Conservation (phyloP, 2,113 vertebrate species). For the Atherinomorus stipes region DNA sequence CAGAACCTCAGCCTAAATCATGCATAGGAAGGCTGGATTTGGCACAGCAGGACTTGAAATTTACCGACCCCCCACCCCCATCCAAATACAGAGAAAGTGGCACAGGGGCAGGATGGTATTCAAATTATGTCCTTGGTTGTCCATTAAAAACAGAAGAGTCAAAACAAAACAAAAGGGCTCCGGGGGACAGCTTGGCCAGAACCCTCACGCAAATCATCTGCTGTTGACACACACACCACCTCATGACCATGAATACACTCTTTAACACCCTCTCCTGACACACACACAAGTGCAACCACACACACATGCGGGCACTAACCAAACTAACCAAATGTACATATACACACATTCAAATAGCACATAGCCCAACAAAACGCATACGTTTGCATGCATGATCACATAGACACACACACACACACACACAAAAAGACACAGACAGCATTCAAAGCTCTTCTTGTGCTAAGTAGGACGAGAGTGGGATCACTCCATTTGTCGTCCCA, state of each 20-base stretch:
- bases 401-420: constrained; percentile 2
- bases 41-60: constrained; percentile 19
- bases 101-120: constrained; percentile 52
- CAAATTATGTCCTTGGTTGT: constrained; percentile 68
- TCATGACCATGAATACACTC: constrained; percentile 70
- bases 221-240: constrained; percentile 73
- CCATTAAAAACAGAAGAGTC: constrained; percentile 70
- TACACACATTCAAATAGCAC: constrained; percentile 69
- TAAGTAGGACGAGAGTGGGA: constrained; percentile 73
- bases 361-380: constrained; percentile 47
- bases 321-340: constrained; percentile 62
- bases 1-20: not conserved
- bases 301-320: constrained; percentile 40
- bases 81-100: constrained; percentile 42
- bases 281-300: constrained; percentile 12
- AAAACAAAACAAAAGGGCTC: constrained; percentile 72
- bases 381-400: constrained; percentile 61
- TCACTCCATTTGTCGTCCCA: constrained; percentile 76
- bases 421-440: constrained; percentile 39
- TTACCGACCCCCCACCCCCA: not conserved
- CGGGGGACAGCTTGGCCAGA: constrained; percentile 59
- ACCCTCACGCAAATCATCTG: constrained; percentile 75
- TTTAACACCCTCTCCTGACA: constrained; percentile 53
- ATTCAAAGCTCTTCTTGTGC: constrained; percentile 63
- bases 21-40: constrained; percentile 14